A percentile compares a stretch with the other conserved stretches of the same genome.
phyloP scores from a whole-genome alignment of 2,797 vertebrate species.

The Petrocephalus schoutedeni region DNA sequence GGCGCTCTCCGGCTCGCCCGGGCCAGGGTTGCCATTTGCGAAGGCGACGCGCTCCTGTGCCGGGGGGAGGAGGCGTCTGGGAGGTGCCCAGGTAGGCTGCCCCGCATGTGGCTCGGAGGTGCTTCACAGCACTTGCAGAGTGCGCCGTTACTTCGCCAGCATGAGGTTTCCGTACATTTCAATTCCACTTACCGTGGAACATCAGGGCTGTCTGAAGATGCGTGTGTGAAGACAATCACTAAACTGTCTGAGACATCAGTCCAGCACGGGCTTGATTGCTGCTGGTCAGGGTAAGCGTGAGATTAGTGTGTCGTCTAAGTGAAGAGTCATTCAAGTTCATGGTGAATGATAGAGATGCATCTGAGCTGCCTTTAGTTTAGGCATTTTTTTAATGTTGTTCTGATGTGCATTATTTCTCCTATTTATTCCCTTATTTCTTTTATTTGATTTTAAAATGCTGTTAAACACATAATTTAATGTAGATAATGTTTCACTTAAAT shows the following conservation, averaged over 20 bases:
- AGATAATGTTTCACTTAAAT: neutral
- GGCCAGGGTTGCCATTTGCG: neutral
- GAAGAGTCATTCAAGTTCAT: neutral
- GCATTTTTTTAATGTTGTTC: neutral
- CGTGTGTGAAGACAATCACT: neutral
- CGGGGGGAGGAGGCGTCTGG: neutral
- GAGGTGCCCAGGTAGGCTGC: constrained; percentile 10
- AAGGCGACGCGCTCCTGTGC: neutral
- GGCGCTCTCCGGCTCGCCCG: neutral
- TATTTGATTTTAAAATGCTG: neutral
- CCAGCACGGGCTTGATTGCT: neutral
- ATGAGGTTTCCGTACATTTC: neutral
- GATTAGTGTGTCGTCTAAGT: neutral
- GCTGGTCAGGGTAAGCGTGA: neutral
- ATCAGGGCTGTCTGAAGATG: neutral
- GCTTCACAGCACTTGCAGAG: neutral
- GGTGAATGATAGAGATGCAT: neutral
- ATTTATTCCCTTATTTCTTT: neutral
- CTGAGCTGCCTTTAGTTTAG: neutral
- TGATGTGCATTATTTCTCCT: neutral
- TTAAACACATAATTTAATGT: neutral
- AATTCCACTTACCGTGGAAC: neutral
- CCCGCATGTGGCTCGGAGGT: neutral
- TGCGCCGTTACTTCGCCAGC: neutral
- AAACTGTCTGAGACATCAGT: neutral